These are phyloP conservation scores for Pocillopora grandis DNA, from an alignment of 92 coral and sea anemone species.

Conservation along the genomic window DNA sequence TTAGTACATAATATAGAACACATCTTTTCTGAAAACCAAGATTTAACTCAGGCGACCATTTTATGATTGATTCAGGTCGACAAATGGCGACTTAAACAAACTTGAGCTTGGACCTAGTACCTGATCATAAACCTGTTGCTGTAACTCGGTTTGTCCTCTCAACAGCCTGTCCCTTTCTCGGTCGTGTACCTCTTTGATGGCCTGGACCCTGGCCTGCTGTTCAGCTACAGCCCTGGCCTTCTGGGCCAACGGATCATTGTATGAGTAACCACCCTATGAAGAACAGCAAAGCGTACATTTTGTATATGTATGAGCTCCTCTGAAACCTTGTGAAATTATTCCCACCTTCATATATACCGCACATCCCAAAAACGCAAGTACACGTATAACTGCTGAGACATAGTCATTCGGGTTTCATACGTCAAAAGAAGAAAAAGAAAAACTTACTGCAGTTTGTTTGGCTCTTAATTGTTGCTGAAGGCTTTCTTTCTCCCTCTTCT, in stretches of 20 bases:
- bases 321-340: background rate
- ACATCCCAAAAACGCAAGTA: too few species aligned
- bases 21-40: too few species aligned
- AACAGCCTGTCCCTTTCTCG: constrained; percentile 62
- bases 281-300: background rate
- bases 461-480: constrained; percentile 66
- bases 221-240: constrained; percentile 73
- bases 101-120: background rate
- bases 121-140: constrained; percentile 50
- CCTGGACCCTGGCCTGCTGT: constrained; percentile 65
- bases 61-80: too few species aligned
- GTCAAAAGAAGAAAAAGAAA: background rate
- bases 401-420: background rate
- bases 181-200: constrained; percentile 66
- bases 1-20: too few species aligned
- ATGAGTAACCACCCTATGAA: constrained; percentile 13
- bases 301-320: background rate
- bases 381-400: too few species aligned
- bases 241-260: constrained; percentile 48
- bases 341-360: too few species aligned
- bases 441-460: constrained; percentile 20
- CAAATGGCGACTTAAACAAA: too few species aligned
- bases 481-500: constrained; percentile 84
- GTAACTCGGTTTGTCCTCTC: constrained; percentile 61
- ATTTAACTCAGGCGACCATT: too few species aligned